Evolutionary conservation across 2,888 invertebrate species (phyloP), one percentile per base, ranked within the genome.

Genomic region (Aphodius granarius): DNA sequence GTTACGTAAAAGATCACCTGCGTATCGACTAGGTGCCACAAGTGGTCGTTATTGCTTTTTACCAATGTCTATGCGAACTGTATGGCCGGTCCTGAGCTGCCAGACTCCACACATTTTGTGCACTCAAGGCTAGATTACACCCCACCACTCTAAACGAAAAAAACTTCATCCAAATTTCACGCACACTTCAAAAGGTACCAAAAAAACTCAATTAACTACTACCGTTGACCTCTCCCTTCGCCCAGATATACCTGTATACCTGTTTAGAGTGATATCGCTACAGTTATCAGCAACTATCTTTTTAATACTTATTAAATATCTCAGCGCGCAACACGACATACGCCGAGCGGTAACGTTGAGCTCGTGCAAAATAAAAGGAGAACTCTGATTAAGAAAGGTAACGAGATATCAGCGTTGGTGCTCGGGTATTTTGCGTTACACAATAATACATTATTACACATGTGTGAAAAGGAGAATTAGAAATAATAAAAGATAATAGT

Each of bases 101-200:
- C 85, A 84, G 85, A 85, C 85, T 85, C 86, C 86, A 85, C 84
- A 86, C 86, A 83, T 84, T 83, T 21, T 84, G 84, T 87, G 88
- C 88, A 88, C 88, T 87, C 88, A 86, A 87, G 87, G 86, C 87
- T 85, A 74, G 17, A 71, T 21, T 21, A 68, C 63, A 74, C 73
- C 74, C 75, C 6, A 76, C 81, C 82, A 81, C 79, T 79, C 80
- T 81, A 80, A 83, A 82, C 79, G 77, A n/a, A 80, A 68, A 43
- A 22, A 64, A 43, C 43, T 43, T 43, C 43, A 43, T 43, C 43
- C 43, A 43, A 43, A 13, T n/a, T n/a, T n/a, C n/a, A 43, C 43
- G 43, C 43, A 43, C 43, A 43, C 43, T 13, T 43, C 13, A 79
- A 79, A 72, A 63, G 70, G 62, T 71, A 77, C 75, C 74, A 17